These are phyloP conservation scores for Chaetodon auriga DNA, from an alignment of 2,113 vertebrate species.

Conservation along the genomic window DNA sequence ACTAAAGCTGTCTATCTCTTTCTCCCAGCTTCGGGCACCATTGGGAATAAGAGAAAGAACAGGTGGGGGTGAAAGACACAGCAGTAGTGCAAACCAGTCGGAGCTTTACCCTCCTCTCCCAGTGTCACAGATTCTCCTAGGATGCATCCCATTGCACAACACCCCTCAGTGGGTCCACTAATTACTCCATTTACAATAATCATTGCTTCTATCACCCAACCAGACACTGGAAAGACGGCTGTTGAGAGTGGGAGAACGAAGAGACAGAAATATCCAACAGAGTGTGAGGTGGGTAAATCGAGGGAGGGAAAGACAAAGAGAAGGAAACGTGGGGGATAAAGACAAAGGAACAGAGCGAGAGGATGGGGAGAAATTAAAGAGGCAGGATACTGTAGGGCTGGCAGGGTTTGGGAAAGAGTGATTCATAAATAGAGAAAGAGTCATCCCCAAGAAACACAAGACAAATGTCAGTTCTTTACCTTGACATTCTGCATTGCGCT, in stretches of 20 bases:
- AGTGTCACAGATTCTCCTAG: conserved; percentile 61
- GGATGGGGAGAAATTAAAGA: background rate
- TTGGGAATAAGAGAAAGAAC: conserved; percentile 58
- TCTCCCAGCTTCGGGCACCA: conserved; percentile 39
- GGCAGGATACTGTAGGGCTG: background rate
- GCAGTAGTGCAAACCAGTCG: conserved; percentile 35
- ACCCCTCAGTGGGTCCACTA: conserved; percentile 87
- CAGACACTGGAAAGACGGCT: conserved; percentile 75
- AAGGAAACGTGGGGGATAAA: conserved; percentile 17
- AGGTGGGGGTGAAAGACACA: conserved; percentile 43
- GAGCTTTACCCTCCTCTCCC: conserved; percentile 29
- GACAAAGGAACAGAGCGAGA: conserved; percentile 17
- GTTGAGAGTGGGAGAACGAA: conserved; percentile 54
- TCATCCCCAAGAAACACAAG: conserved; percentile 22
- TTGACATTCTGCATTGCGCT: conserved; percentile 93
- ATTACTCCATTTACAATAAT: conserved; percentile 89
- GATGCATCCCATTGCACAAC: conserved; percentile 77
- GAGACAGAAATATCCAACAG: conserved; percentile 35
- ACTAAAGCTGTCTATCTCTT: conserved; percentile 69
- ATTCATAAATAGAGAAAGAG: conserved; percentile 31
- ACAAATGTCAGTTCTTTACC: conserved; percentile 84
- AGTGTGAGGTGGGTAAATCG: conserved; percentile 9
- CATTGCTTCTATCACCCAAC: conserved; percentile 84
- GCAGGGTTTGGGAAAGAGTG: background rate
- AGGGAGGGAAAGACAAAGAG: conserved; percentile 54